Percentiles rank a stretch among this genome's conserved stretches.
These are phyloP conservation scores for Diabrotica undecimpunctata DNA, from an alignment of 1,140 invertebrate species.

Conservation along the genomic window DNA sequence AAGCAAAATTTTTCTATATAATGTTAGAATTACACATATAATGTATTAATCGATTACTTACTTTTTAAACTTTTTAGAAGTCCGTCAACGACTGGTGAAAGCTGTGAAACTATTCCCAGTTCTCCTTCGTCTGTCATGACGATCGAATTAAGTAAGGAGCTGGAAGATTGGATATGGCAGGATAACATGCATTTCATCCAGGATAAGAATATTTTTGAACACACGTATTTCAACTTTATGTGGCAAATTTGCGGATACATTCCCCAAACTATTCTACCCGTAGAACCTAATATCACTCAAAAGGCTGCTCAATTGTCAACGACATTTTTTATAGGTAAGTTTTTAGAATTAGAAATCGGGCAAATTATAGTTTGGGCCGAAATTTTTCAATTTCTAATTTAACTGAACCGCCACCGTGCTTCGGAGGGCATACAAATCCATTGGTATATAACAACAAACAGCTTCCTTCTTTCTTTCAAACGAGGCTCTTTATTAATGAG, in stretches of 20 bases:
- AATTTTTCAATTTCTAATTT: no score
- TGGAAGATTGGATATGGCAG: slow-evolving; percentile 91
- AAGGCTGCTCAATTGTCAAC: slow-evolving; percentile 85
- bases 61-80: slow-evolving; percentile 21
- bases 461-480: no score
- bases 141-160: slow-evolving; percentile 68
- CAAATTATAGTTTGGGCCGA: no score
- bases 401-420: no score
- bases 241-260: slow-evolving; percentile 93
- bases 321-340: slow-evolving; percentile 77
- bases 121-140: slow-evolving; percentile 39
- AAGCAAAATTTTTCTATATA: no score
- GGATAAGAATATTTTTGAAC: slow-evolving; percentile 94
- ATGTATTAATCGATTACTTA: background rate
- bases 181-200: slow-evolving; percentile 93
- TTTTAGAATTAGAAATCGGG: no score
- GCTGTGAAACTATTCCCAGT: slow-evolving; percentile 33
- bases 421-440: no score
- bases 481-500: no score
- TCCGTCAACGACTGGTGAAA: slow-evolving; percentile 47
- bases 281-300: slow-evolving; percentile 75
- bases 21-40: no score
- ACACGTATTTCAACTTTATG: slow-evolving; percentile 95
- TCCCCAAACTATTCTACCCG: slow-evolving; percentile 78
- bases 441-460: no score